These are phyloP conservation scores for Pachyrhynchus sulphureomaculatus DNA, from an alignment of 1,140 invertebrate genomes.

Conservation along the genomic window DNA sequence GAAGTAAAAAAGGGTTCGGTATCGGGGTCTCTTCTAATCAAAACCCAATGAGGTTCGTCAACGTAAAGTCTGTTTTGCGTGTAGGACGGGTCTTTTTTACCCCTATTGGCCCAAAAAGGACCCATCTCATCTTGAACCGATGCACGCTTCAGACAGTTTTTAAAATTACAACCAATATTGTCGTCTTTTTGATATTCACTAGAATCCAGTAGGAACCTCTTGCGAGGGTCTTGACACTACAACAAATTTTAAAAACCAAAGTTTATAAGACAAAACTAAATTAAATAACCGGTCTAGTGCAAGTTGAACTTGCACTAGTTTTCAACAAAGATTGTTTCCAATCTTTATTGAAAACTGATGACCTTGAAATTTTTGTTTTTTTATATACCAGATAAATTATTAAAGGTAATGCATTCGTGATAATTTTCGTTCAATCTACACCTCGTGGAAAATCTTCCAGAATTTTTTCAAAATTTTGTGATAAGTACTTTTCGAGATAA, in stretches of 20 bases:
- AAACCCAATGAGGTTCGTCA: constrained; percentile 44
- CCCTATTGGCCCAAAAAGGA: constrained; percentile 48
- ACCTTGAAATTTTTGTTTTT: no score
- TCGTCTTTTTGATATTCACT: constrained; percentile 19
- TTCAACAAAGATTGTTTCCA: no score
- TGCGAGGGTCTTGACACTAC: constrained; percentile 40
- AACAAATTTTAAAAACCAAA: neutral
- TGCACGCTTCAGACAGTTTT: constrained; percentile 35
- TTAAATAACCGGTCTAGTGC: no score
- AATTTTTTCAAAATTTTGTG: no score
- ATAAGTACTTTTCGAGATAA: no score
- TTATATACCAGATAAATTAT: no score
- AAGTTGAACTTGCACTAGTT: no score
- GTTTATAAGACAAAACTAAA: no score
- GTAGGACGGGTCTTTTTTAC: constrained; percentile 42
- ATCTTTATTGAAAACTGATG: no score
- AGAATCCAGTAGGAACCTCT: constrained; percentile 9
- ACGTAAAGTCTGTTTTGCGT: constrained; percentile 32
- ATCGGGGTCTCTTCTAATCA: constrained; percentile 25
- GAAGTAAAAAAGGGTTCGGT: constrained; percentile 40
- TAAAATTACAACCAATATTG: constrained; percentile 19
- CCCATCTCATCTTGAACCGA: constrained; percentile 37
- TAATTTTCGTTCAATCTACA: no score
- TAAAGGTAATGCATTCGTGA: no score
- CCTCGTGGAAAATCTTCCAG: no score